Percentiles rank a stretch among this genome's conserved stretches.
phyloP scores from a whole-genome alignment of 2,113 vertebrate genomes.

The Planiliza haematocheilus region DNA sequence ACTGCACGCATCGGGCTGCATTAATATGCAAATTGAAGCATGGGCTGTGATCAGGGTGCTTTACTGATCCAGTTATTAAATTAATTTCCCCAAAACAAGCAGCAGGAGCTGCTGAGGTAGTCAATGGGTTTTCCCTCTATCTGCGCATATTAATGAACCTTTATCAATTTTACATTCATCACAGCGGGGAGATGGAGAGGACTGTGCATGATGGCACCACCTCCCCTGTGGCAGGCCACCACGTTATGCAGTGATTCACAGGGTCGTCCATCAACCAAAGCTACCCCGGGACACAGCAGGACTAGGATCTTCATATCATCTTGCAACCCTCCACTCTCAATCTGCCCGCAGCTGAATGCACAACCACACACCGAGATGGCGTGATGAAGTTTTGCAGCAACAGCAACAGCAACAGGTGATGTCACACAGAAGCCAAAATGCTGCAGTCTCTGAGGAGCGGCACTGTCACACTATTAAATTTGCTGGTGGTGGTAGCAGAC shows the following conservation, averaged over 20 bases:
- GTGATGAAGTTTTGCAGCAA: slow-evolving; percentile 56
- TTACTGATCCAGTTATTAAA: slow-evolving; percentile 83
- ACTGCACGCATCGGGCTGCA: slow-evolving; percentile 61
- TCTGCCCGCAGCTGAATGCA: slow-evolving; percentile 12
- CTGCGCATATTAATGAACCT: slow-evolving; percentile 80
- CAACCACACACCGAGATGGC: slow-evolving; percentile 13
- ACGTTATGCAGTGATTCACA: slow-evolving; percentile 38
- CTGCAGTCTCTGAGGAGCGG: slow-evolving; percentile 68
- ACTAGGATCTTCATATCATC: slow-evolving; percentile 45
- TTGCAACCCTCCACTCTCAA: slow-evolving; percentile 11
- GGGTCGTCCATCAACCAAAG: slow-evolving; percentile 64
- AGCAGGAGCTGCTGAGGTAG: slow-evolving; percentile 77
- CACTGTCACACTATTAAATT: slow-evolving; percentile 38
- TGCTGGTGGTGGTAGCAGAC: slow-evolving; percentile 18
- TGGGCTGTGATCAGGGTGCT: slow-evolving; percentile 69
- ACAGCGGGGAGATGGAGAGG: slow-evolving; percentile 49
- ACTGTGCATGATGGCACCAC: slow-evolving; percentile 4
- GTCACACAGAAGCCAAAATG: slow-evolving; percentile 55
- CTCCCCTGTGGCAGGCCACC: slow-evolving; percentile 40
- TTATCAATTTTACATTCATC: slow-evolving; percentile 84
- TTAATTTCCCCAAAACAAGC: slow-evolving; percentile 80
- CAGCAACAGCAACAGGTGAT: slow-evolving; percentile 72
- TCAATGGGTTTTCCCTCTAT: slow-evolving; percentile 62
- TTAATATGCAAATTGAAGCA: slow-evolving; percentile 83
- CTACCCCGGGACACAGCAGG: slow-evolving; percentile 29